Evolutionary conservation across 2,113 vertebrate genomes (phyloP).

Genomic region (Perognathus longimembris): DNA sequence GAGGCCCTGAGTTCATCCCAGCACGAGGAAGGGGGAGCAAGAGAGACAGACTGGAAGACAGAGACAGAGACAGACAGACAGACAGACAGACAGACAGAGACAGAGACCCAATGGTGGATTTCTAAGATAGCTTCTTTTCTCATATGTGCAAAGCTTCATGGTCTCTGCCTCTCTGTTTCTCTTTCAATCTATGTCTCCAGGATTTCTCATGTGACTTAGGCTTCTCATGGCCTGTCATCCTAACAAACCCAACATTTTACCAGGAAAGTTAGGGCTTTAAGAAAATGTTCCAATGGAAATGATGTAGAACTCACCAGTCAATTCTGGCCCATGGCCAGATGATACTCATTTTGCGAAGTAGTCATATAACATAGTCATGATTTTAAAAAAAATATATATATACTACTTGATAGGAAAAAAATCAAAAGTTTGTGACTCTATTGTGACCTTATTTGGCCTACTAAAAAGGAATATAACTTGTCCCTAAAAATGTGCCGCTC

Average conservation of each 20-base stretch:
- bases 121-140: neutral
- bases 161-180: neutral
- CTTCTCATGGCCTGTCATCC: neutral
- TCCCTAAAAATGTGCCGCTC: neutral
- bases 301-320: neutral
- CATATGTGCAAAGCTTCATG: neutral
- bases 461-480: neutral
- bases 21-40: neutral
- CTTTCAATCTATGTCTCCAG: neutral
- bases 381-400: neutral
- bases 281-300: neutral
- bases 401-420: neutral
- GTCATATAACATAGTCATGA: neutral
- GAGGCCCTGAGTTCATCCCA: too few species aligned
- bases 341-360: neutral
- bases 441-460: neutral
- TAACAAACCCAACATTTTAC: neutral
- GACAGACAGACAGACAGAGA: neutral
- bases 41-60: neutral
- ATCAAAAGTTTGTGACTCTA: neutral
- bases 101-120: neutral
- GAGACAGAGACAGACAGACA: neutral
- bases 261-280: neutral
- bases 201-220: neutral
- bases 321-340: neutral